Base-by-base conservation (phyloP, 2,888 invertebrate genomes). In the Griposia aprilina region DNA sequence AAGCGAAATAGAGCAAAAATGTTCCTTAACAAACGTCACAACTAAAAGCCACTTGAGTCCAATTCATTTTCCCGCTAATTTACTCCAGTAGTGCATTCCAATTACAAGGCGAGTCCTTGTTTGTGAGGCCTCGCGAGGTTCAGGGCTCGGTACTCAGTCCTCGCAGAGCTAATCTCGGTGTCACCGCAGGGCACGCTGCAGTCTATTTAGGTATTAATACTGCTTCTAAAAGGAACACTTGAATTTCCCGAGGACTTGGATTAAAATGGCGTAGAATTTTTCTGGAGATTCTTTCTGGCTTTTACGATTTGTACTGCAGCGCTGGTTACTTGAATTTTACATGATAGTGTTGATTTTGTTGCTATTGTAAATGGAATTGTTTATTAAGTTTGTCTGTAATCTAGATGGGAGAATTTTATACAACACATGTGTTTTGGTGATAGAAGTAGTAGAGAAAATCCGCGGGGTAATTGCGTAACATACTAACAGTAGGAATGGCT, bases 161-260 rank as follows among this genome's bases (percentile, higher is more conserved):
- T 78, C 74, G 76, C 79, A 70, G 70, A 91, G 91, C 90, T 92
- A 93, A 93, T 93, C 91, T 88, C 88, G 81, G 90, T 77, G 81
- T 83, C 85, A 89, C 93, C 92, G 79, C 84, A 75, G 91, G 93
- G 89, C 89, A 84, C 76, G 81, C 88, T 90, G 85, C 82, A 82
- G 82, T 85, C 88, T 86, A 88, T 87, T 91, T 88, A 88, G 84
- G 83, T 91, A 92, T 91, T 90, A 86, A 92, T 90, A 87, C 84
- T 81, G 86, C 86, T 80, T 72, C 85, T 89, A 86, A 88, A 88
- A 83, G 79, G 81, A 83, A 73, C 80, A 86, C 89, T 88, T 86
- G 82, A 87, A 87, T 89, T 88, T 88, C 63, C 84, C 76, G 68
- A 78, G 80, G 79, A 80, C 82, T 77, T 74, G 82, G 82, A 88